Conservation (phyloP, 2,888 invertebrate species). For the Pterostichus madidus region DNA sequence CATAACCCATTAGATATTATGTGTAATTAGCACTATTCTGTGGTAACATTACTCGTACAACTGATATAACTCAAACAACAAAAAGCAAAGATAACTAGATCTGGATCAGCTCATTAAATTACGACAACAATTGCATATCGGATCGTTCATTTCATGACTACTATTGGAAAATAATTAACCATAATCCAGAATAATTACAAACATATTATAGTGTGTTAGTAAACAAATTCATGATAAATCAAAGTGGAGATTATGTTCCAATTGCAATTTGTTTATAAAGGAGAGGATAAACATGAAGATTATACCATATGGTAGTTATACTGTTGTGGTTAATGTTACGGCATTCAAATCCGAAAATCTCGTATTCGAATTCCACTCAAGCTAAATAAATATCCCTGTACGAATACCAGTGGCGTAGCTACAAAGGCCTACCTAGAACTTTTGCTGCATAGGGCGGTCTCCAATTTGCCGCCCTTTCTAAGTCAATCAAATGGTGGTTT, state of each 20-base stretch:
- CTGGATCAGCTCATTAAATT: constrained; percentile 36
- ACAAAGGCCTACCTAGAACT: too few relatives aligned
- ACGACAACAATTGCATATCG: constrained; percentile 2
- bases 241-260: not conserved
- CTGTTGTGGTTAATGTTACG: too few relatives aligned
- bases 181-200: constrained; percentile 31
- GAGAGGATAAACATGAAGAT: too few relatives aligned
- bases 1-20: constrained; percentile 2
- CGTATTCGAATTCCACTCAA: too few relatives aligned
- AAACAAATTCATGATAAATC: constrained; percentile 22
- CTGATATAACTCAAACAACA: constrained; percentile 34
- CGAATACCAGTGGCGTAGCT: too few relatives aligned
- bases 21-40: constrained; percentile 33
- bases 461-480: too few relatives aligned
- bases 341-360: too few relatives aligned
- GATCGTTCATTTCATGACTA: constrained; percentile 13
- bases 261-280: constrained; percentile 1
- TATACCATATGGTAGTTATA: too few relatives aligned
- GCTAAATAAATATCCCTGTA: too few relatives aligned
- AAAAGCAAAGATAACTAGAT: constrained; percentile 15
- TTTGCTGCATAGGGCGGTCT: too few relatives aligned
- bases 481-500: too few relatives aligned
- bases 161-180: constrained; percentile 50
- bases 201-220: constrained; percentile 30
- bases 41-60: not conserved